Percentiles rank a stretch among this genome's conserved stretches.
phyloP scores from a whole-genome alignment of 2,888 invertebrate species.

The Spilosoma lubricipeda region DNA sequence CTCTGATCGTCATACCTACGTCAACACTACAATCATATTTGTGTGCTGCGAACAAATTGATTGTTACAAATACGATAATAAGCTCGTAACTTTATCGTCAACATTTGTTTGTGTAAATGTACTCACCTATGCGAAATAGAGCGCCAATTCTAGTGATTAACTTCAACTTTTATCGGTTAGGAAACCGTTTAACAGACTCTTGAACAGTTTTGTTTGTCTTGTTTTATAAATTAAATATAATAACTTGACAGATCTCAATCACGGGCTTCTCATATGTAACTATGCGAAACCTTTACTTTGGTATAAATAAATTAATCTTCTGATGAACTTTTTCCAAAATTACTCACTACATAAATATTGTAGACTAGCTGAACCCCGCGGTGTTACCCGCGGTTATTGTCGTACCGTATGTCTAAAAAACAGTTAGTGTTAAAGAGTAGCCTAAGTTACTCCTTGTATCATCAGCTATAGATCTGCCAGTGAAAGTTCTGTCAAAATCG shows the following conservation, averaged over 20 bases:
- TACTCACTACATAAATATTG: background rate
- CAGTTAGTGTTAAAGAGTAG: no score
- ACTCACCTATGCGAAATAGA: background rate
- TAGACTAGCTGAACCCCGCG: no score
- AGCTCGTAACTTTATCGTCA: constrained; percentile 35
- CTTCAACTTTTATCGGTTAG: background rate
- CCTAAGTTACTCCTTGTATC: no score
- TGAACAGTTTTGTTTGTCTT: no score
- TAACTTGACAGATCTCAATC: no score
- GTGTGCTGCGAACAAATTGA: constrained; percentile 33
- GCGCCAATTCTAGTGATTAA: background rate
- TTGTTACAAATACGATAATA: constrained; percentile 30
- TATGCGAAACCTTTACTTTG: background rate
- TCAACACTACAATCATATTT: constrained; percentile 23
- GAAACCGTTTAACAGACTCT: background rate
- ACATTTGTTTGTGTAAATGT: background rate
- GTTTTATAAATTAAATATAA: background rate
- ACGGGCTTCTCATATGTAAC: background rate
- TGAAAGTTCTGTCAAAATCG: no score
- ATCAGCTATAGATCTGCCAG: no score
- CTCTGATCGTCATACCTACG: background rate
- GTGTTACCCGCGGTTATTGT: no score
- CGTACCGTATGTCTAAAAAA: no score
- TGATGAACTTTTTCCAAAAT: no score
- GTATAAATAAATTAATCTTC: no score